These are phyloP conservation scores for Bubo blakistoni DNA, from an alignment of 2,113 vertebrate genomes.

Conservation along the genomic window DNA sequence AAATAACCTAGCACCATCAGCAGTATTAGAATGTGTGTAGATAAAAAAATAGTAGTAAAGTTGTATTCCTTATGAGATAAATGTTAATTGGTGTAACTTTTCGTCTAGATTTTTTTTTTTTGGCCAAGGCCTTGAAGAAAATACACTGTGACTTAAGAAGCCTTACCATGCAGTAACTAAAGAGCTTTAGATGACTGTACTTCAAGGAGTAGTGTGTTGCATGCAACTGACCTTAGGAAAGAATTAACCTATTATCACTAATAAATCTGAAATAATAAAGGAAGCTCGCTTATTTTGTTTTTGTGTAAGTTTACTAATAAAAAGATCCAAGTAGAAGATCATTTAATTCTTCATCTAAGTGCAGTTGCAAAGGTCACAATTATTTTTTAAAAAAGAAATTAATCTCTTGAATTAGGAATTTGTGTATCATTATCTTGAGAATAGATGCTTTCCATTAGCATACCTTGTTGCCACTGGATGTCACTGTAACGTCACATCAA, in stretches of 20 bases:
- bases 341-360: slow-evolving; percentile 67
- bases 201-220: slow-evolving; percentile 84
- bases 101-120: slow-evolving; percentile 63
- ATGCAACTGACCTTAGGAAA: slow-evolving; percentile 88
- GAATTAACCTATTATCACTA: slow-evolving; percentile 67
- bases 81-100: slow-evolving; percentile 72
- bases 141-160: slow-evolving; percentile 91
- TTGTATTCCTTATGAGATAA: slow-evolving; percentile 74
- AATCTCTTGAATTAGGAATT: neutral
- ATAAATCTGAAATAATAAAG: slow-evolving; percentile 76
- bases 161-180: slow-evolving; percentile 79
- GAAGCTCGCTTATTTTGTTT: slow-evolving; percentile 39
- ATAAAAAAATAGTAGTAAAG: slow-evolving; percentile 72
- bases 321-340: neutral
- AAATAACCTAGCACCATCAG: slow-evolving; percentile 71
- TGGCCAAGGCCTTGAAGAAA: slow-evolving; percentile 76
- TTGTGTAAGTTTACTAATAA: slow-evolving; percentile 33
- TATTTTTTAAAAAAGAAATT: neutral
- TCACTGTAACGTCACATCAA: slow-evolving; percentile 45
- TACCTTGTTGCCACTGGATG: slow-evolving; percentile 58
- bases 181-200: slow-evolving; percentile 78
- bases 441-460: neutral
- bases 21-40: slow-evolving; percentile 85
- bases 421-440: neutral
- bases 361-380: slow-evolving; percentile 54